Conservation (phyloP, 2,113 vertebrate genomes). For the human region DNA sequence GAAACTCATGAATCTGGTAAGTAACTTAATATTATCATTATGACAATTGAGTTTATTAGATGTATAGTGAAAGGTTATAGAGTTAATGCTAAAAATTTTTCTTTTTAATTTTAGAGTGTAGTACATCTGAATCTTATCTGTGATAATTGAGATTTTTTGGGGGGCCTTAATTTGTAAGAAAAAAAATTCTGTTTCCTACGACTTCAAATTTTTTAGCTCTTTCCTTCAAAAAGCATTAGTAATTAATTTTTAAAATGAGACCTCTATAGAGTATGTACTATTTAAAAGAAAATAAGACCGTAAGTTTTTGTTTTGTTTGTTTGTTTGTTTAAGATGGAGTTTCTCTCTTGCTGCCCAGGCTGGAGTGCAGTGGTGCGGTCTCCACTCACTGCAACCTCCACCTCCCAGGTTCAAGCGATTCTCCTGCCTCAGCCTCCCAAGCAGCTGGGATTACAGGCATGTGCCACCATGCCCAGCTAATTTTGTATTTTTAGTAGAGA, state of each 20-base stretch:
- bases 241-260: constrained; percentile 14
- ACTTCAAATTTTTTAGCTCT: background rate
- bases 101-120: background rate
- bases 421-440: too few relatives aligned
- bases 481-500: too few relatives aligned
- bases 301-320: background rate
- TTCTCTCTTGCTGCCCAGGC: too few relatives aligned
- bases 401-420: too few relatives aligned
- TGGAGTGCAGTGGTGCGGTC: too few relatives aligned
- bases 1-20: constrained; percentile 97
- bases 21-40: constrained; percentile 47
- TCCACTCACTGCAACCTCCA: too few relatives aligned
- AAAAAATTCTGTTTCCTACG: background rate
- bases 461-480: too few relatives aligned
- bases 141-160: background rate
- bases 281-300: background rate
- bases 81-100: background rate
- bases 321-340: too few relatives aligned
- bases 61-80: background rate
- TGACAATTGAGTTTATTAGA: constrained; percentile 12
- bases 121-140: background rate
- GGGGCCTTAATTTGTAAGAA: background rate
- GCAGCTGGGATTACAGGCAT: too few relatives aligned
- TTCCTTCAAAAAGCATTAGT: background rate
- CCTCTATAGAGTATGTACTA: background rate